Base-by-base conservation (phyloP, 2,113 vertebrate species). In the Sander vitreus region DNA sequence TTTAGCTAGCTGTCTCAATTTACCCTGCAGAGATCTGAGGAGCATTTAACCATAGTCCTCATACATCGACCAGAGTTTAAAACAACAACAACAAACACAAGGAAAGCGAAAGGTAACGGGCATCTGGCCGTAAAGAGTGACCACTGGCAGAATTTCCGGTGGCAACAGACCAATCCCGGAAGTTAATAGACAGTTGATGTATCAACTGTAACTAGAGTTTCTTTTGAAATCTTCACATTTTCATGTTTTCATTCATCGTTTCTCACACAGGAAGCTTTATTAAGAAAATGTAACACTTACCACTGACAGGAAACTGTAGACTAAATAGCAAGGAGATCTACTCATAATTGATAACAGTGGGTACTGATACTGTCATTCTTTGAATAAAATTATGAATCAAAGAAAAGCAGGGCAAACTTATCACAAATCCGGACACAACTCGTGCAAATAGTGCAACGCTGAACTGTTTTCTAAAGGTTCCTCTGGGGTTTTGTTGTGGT, bases 401-500 rank as follows among this genome's bases (percentile, higher is more conserved):
- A 65, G 12, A 55, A 68, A 72, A 53, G 10, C 50, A 0, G 60
- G 15, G 27, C 30, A 60, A 60, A 53, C 54, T n/a, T 53, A 58
- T 59, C 7, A 3, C 8, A 67, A 69, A 60, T 77, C 63, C 6
- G 16, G 53, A 48, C 33, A 78, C 21, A n/a, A 78, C 36, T 45
- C 0, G 1, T 2, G 14, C 77, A 74, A 80, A 81, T 16, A 19
- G 62, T 15, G 72, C 67, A 73, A 65, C 45, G n/a, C 53, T 83
- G 23, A 63, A 60, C 59, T 76, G 63, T 60, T 78, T n/a, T 71
- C 72, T 75, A 50, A 79, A 77, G 71, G 53, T 78, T 85, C 62
- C 73, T 77, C 60, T 65, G 58, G 53, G 64, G 50, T 45, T 81
- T 76, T 78, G 71, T 84, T 74, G 70, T 85, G 80, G 85, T 75